Evolutionary conservation across 1,140 invertebrate species (phyloP).

Genomic region (Trichonephila inaurata): DNA sequence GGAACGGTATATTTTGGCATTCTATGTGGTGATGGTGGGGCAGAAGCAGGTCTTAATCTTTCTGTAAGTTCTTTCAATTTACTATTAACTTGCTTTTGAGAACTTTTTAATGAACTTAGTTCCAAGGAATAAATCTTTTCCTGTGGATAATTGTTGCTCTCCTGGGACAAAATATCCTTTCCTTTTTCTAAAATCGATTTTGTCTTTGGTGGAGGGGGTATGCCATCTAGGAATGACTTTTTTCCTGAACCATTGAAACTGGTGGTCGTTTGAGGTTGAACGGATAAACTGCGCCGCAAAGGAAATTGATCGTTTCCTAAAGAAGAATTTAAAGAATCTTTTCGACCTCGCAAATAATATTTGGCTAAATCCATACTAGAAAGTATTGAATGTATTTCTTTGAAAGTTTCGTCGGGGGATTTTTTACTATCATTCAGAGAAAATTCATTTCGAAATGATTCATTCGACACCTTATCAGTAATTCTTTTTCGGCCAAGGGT

Average conservation of each 20-base stretch:
- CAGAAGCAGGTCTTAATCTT: constrained; percentile 40
- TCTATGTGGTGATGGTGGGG: constrained; percentile 64
- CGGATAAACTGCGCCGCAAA: constrained; percentile 22
- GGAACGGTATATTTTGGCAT: constrained; percentile 12
- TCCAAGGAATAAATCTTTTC: constrained; percentile 57
- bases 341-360: constrained; percentile 42
- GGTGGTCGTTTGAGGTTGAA: constrained; percentile 32
- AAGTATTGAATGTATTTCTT: constrained; percentile 61
- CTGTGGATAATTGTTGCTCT: neutral
- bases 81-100: constrained; percentile 5
- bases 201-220: constrained; percentile 57
- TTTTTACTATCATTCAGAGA: neutral
- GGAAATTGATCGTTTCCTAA: neutral
- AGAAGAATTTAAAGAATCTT: neutral
- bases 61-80: constrained; percentile 73
- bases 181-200: constrained; percentile 25
- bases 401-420: neutral
- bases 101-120: constrained; percentile 39
- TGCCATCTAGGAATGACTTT: constrained; percentile 51
- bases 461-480: neutral
- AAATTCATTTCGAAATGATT: neutral
- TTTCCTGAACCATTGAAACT: neutral
- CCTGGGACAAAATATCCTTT: neutral
- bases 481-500: constrained; percentile 22
- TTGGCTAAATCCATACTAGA: constrained; percentile 50